Base-by-base conservation (phyloP, 2,888 invertebrate genomes). In the Epirrhoe alternata region DNA sequence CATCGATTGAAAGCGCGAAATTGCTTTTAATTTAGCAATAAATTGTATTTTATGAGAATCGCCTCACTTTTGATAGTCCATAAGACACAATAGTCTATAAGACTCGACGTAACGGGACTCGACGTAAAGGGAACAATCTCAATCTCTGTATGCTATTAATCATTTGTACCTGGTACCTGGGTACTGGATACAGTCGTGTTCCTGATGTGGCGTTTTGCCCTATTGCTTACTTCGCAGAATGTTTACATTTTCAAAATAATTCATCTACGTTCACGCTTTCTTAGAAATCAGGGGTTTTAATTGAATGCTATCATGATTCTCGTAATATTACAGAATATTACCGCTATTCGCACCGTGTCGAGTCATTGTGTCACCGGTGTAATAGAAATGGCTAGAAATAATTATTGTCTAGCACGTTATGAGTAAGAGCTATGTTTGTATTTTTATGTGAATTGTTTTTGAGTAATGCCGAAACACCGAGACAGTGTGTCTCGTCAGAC, bases 401-500 rank as follows among this genome's bases (percentile, higher is more conserved):
- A 31, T n/a, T n/a, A n/a, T 17, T 53, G 52, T 62, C 52, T 45
- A 53, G 53, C 64, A 35, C 24, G 38, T 24, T 5, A 17, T 64
- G 56, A 56, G 49, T 70, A 56, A 56, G 47, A 31, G 38, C 31
- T 30, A 16, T 60, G 52, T 57, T 57, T 57, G 55, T 58, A 47
- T 59, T 50, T 58, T 61, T 49, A 49, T 49, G 45, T 60, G 31
- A 47, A 57, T 57, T 56, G 30, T 42, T 69, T 72, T 53, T n/a
- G 62, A 64, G 72, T 73, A 72, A 74, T 64, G 64, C 65, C 62
- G 62, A 68, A 68, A 69, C 68, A 63, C 63, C 73, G 77, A 86
- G 86, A 87, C 86, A 75, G 79, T 77, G 68, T 82, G 86, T 83
- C 86, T 77, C 74, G 74, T 77, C 76, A 74, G 38, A 42, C 38